Base-by-base conservation (phyloP, 2,888 invertebrate genomes). In the Automeris io region DNA sequence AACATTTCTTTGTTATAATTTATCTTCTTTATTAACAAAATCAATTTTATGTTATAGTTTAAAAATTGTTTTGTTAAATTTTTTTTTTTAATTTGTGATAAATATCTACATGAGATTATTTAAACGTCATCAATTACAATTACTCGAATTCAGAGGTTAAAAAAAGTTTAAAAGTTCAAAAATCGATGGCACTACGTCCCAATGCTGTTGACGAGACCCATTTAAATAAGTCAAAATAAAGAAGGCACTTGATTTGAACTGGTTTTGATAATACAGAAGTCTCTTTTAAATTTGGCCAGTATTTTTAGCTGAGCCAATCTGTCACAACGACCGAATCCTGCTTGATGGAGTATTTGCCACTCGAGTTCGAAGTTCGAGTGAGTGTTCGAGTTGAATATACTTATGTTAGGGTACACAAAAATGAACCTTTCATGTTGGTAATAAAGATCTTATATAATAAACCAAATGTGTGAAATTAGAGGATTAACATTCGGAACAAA, bases 321-420 rank as follows among this genome's bases (percentile, higher is more conserved):
- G 34, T 39, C 34, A 39, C 26, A 37, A 39, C 39, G 34, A 18
- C 34, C 5, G 21, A 34, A 39, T 33, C 39, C 29, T 11, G 29
- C 34, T 39, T 39, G 39, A 39, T 34, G 29, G 26, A 39, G 26
- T 26, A 19, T 34, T 39, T 34, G 39, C 39, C 29, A 34, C 34
- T 39, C 18, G 13, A 34, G 22, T 29, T 39, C 23, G 34, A n/a
- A n/a, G n/a, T n/a, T n/a, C n/a, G n/a, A n/a, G n/a, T n/a, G n/a
- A n/a, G n/a, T n/a, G n/a, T n/a, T 22, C 33, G 34, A 39, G 26
- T 34, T 8, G n/a, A 29, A 26, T 39, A 13, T 34, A 26, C 26
- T 34, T 29, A 33, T 23, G 24, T 25, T 4, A 18, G 4, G 31
- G 2, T 12, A 11, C n/a, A 32, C 16, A 31, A 37, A 37, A 23